phyloP scores from a whole-genome alignment of 2,113 vertebrate genomes.

The Sceloporus undulatus region DNA sequence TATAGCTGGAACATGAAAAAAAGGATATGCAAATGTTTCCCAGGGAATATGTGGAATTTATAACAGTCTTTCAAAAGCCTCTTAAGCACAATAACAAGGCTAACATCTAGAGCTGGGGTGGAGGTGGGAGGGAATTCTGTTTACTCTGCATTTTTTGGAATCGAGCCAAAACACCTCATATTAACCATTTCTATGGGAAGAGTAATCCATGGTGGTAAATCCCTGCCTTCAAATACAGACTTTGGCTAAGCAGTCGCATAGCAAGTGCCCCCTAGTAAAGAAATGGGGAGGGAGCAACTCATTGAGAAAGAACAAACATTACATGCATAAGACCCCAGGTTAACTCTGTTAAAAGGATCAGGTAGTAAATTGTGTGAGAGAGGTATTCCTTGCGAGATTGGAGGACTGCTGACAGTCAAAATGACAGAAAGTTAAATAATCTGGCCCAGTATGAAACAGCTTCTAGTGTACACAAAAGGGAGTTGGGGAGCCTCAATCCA shows the following conservation, averaged over 20 bases:
- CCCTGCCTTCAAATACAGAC: background rate
- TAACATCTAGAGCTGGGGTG: background rate
- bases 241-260: too few relatives aligned
- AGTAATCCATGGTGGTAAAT: background rate
- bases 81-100: conserved; percentile 3
- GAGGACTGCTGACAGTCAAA: background rate
- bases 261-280: background rate
- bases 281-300: background rate
- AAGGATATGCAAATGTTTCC: background rate
- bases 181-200: background rate
- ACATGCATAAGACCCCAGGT: background rate
- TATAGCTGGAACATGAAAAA: background rate
- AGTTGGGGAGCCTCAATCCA: too few relatives aligned
- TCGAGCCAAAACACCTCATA: conserved; percentile 14
- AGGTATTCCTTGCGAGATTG: background rate
- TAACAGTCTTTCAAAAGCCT: conserved; percentile 2
- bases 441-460: background rate
- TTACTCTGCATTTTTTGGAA: background rate
- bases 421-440: background rate
- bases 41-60: conserved; percentile 23
- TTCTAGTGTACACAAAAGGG: too few relatives aligned
- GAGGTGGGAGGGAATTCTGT: conserved; percentile 8
- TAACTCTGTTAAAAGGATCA: background rate
- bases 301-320: background rate
- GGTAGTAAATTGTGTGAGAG: background rate